Percentiles rank a stretch among this genome's conserved stretches.
Evolutionary conservation across 92 coral and sea anemone species (phyloP).

Genomic region (Ricordea florida): DNA sequence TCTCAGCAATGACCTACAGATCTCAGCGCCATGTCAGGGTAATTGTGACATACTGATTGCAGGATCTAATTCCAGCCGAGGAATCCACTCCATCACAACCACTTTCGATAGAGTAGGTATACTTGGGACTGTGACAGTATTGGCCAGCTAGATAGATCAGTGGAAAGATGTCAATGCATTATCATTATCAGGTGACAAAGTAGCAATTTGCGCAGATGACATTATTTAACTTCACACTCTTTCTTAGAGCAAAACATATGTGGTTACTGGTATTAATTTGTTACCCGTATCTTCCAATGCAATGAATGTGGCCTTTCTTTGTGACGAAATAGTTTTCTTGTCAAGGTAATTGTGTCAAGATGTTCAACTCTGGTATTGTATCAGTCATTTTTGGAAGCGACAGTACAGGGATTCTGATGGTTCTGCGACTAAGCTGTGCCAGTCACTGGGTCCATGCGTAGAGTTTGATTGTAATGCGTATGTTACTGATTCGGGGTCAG

Average conservation of each 20-base stretch:
- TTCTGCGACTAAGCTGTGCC: no score
- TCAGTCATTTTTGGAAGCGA: neutral
- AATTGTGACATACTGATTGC: conserved; percentile 50
- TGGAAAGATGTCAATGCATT: conserved; percentile 20
- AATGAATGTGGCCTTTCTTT: no score
- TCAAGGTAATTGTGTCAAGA: neutral
- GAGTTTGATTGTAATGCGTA: no score
- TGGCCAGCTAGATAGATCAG: conserved; percentile 4
- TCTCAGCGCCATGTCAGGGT: conserved; percentile 36
- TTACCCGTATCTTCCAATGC: neutral
- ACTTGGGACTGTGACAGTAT: conserved; percentile 17
- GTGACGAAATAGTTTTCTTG: neutral
- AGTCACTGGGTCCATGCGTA: no score
- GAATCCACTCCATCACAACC: conserved; percentile 34
- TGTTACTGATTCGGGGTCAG: no score
- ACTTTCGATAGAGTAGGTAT: conserved; percentile 35
- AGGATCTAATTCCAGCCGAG: conserved; percentile 25
- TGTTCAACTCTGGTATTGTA: neutral
- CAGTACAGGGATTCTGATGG: no score
- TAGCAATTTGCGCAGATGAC: conserved; percentile 39
- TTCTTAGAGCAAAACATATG: neutral
- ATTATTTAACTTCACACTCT: conserved; percentile 13
- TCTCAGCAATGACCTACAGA: conserved; percentile 7
- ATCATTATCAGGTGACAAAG: conserved; percentile 52
- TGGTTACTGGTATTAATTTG: conserved; percentile 9